Evolutionary conservation across 2,888 invertebrate genomes (phyloP), one percentile per base, ranked within the genome.

Genomic region (Athrips mouffetella): DNA sequence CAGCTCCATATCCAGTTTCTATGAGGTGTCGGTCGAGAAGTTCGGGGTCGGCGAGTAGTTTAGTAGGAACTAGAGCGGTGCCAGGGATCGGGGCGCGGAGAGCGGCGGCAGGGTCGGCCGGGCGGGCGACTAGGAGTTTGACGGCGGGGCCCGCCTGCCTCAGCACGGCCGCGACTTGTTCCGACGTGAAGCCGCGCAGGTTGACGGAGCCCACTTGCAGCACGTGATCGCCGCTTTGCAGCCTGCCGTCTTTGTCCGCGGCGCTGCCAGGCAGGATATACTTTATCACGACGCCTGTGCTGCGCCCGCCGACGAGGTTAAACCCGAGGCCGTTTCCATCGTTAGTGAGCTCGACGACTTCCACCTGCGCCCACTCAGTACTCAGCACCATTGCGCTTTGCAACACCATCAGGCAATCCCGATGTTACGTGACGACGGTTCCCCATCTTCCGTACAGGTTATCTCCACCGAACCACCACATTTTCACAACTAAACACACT

Each of bases 281-380:
- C 87, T 99, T 99, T 66, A 99, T 98, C 51, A 99, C 98, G 50
- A 99, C 99, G 29, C 99, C 99, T 29, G 99, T 99, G 84, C 98
- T 98, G 58, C 97, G 93, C 31, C 97, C 97, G 60, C 99, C 99
- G 65, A 99, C 98, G 73, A 99, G 95, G 65, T 99, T 99, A 87
- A 99, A 99, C 57, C 99, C 99, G 67, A 99, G 92, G 47, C 98
- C 98, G 70, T 97, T 96, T 63, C 98, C 98, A 91, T 99, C 98
- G 86, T 99, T 99, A 65, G 95, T 92, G 69, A 99, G 92, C 88
- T 99, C 98, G 83, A 99, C 97, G 72, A 98, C 96, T 93, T 99
- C 99, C 82, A 99, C 97, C 91, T 99, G 98, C 68, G 98, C 98
- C 98, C 98, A 99, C 91, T 99, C 99, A 82, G 98, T 98, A 89